Conservation (phyloP, 2,113 vertebrate species). For the Aptenodytes forsteri region DNA sequence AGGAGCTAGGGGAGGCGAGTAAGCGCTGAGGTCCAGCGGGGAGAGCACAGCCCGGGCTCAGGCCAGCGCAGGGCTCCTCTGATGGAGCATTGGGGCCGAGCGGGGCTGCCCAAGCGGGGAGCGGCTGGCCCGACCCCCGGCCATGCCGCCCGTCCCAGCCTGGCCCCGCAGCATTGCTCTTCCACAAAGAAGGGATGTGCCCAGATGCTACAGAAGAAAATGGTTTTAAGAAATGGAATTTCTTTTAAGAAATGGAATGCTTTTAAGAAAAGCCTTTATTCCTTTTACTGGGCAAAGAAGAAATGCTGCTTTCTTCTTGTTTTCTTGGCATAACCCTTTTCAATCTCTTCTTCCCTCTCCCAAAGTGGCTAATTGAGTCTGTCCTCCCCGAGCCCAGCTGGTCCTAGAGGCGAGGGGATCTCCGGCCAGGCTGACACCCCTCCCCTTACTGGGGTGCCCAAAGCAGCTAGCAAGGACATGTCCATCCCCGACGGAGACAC, state of each 20-base stretch:
- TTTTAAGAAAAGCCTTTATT: not conserved
- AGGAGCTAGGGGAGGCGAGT: not conserved
- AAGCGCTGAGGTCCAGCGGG: not conserved
- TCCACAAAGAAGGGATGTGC: not conserved
- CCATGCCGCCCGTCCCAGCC: not conserved
- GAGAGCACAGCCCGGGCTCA: not conserved
- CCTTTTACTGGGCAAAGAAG: not conserved
- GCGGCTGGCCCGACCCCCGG: not conserved
- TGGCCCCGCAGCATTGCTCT: not conserved
- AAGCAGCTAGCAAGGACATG: not conserved
- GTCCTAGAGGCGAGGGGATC: not conserved
- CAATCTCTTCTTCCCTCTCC: not conserved
- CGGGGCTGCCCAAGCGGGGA: not conserved
- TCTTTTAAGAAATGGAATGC: not conserved
- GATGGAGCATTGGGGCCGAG: not conserved
- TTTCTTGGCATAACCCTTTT: not conserved
- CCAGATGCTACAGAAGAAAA: not conserved
- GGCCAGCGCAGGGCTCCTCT: not conserved
- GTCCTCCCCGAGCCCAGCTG: fast-evolving
- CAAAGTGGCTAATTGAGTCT: not conserved
- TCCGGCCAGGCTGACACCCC: not conserved
- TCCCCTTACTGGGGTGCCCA: not conserved
- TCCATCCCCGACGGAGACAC: fast-evolving
- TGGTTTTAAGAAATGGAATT: not conserved
- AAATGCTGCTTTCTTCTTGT: not conserved